These are phyloP conservation scores for Chymomyza fuscimana DNA, from an alignment of 2,888 invertebrate species.

Conservation along the genomic window DNA sequence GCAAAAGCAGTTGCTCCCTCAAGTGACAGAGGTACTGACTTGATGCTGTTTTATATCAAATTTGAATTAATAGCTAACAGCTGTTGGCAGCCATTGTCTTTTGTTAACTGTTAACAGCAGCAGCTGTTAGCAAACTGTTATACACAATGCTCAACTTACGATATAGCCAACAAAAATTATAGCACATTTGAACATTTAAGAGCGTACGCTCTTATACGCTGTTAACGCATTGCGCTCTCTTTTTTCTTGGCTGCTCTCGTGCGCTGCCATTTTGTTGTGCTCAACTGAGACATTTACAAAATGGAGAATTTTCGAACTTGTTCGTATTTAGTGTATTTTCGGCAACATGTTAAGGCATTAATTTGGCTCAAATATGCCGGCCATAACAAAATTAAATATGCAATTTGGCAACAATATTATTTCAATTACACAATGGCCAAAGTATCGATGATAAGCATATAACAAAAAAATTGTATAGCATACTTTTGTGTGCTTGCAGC, in stretches of 20 bases:
- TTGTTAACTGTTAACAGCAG: background rate
- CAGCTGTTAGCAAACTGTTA: background rate
- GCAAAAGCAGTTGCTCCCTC: constrained; percentile 41
- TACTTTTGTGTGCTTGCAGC: background rate
- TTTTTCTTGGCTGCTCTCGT: constrained; percentile 28
- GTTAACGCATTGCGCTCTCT: constrained; percentile 1
- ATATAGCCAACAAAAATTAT: constrained; percentile 42
- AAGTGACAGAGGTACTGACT: background rate
- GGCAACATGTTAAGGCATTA: constrained; percentile 30
- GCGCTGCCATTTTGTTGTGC: constrained; percentile 6
- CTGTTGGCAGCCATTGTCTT: background rate
- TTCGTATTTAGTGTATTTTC: background rate
- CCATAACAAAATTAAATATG: constrained; percentile 46
- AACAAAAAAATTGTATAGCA: constrained; percentile 1
- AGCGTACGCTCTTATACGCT: constrained; percentile 28
- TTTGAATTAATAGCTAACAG: background rate
- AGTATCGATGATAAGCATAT: background rate
- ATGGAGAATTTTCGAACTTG: constrained; percentile 21
- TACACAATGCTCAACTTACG: background rate
- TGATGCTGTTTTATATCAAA: background rate
- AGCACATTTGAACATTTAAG: constrained; percentile 16
- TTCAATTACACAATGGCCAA: constrained; percentile 43
- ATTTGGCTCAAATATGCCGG: constrained; percentile 48
- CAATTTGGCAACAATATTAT: constrained; percentile 53
- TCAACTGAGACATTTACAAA: constrained; percentile 16